Base-by-base conservation (phyloP, 2,797 vertebrate genomes). In the Sebastes itinus region DNA sequence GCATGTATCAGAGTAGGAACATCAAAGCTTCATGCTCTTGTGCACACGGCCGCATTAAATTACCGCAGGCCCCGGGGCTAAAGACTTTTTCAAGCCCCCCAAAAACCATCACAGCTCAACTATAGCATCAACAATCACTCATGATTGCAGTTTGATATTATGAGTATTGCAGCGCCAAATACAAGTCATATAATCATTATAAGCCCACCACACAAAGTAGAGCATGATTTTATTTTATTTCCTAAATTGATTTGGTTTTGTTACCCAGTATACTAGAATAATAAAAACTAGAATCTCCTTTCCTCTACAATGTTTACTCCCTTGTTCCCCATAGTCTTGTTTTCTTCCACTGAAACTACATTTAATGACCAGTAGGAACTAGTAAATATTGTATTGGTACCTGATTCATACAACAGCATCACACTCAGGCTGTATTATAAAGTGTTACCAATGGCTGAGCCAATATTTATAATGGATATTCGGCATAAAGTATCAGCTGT, bases 181-280 rank as follows among this genome's bases (percentile, higher is more conserved):
- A n/a, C 46, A 52, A 4, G 46, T 52, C 46, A 52, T 52, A n/a
- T 20, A 52, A 52, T 20, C 20, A 52, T 52, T 52, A 1, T 52
- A 20, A 52, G 42, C 42, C 38, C 38, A 46, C 16, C 42, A 46
- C 42, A 46, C 42, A 46, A 46, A 46, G 13, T 42, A 42, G 13
- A 42, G 38, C 46, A 1, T 49, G 0, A 52, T 52, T 52, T 52
- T 20, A 20, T 20, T 52, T 52, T 52, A 52, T 52, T 52, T 46
- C 42, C 0, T 52, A 18, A 52, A 52, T 4, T 0, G 3, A 52
- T 46, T 46, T 46, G 0, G 0, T 46, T 16, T 18, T 46, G 42
- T 46, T 46, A 3, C 6, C 42, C 42, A 18, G 42, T 18, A 46
- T 42, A 42, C 38, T 14, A 42, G 13, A 42, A 42, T 42, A 42